phyloP scores from a whole-genome alignment of 2,113 vertebrate species.

The Isurus oxyrinchus region DNA sequence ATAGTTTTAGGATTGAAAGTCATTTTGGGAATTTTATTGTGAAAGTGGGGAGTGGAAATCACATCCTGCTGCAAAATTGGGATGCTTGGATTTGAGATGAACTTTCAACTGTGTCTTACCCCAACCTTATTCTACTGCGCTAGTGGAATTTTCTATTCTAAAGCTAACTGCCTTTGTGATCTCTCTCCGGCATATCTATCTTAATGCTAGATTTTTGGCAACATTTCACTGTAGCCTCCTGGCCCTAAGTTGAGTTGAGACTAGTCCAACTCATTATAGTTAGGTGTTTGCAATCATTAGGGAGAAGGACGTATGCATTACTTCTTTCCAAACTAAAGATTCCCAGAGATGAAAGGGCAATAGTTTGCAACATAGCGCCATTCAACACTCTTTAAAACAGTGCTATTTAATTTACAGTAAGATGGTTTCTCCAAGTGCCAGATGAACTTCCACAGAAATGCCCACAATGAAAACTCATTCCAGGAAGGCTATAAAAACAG shows the following conservation, averaged over 20 bases:
- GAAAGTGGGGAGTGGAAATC: background rate
- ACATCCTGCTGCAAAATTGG: background rate
- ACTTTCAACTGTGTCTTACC: background rate
- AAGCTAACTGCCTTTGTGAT: background rate
- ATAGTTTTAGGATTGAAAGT: background rate
- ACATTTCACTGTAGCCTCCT: background rate
- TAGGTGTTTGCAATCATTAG: background rate
- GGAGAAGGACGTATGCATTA: background rate
- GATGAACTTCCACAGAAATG: background rate
- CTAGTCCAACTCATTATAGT: background rate
- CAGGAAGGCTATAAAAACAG: background rate
- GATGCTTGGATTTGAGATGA: background rate
- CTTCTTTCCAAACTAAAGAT: background rate
- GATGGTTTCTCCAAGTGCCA: background rate
- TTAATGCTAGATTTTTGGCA: background rate
- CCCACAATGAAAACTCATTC: background rate
- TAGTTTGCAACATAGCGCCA: background rate
- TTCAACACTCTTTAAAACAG: background rate
- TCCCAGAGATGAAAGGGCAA: background rate
- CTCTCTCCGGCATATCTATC: background rate
- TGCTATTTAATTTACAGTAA: background rate
- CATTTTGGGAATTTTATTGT: background rate
- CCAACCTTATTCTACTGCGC: background rate
- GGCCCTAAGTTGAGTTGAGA: background rate
- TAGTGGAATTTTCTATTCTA: background rate